These are phyloP conservation scores for Epistrophella euchroma DNA, from an alignment of 2,888 invertebrate genomes.

Conservation along the genomic window DNA sequence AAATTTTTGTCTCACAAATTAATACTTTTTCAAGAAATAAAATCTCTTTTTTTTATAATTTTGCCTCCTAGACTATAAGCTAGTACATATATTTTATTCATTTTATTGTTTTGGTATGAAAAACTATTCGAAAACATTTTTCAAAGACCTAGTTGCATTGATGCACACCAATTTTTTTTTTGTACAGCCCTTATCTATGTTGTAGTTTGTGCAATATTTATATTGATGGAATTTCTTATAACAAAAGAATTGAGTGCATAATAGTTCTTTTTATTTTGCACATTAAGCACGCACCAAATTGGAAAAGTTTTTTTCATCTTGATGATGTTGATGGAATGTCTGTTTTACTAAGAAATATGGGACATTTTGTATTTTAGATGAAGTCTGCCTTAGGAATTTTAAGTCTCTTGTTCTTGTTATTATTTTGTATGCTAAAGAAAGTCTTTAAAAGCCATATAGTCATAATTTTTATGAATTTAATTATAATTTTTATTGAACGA, in stretches of 20 bases:
- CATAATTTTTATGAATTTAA: too few relatives aligned
- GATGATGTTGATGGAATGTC: conserved; percentile 18
- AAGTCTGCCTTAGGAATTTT: conserved; percentile 1
- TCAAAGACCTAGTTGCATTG: conserved; percentile 32
- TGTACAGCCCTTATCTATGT: conserved; percentile 12
- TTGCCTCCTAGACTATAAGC: background rate
- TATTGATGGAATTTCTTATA: conserved; percentile 28
- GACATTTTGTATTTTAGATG: conserved; percentile 6
- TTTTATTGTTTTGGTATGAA: background rate
- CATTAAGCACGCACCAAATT: conserved; percentile 67
- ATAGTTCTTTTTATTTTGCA: conserved; percentile 20
- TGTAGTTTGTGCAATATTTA: background rate
- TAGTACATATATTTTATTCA: background rate
- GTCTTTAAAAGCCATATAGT: background rate
- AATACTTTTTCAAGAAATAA: too few relatives aligned
- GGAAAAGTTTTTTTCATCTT: conserved; percentile 53
- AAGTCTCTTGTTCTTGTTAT: background rate
- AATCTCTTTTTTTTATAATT: background rate
- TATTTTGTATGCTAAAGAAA: background rate
- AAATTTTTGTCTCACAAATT: too few relatives aligned
- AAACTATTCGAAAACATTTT: background rate
- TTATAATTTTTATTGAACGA: too few relatives aligned
- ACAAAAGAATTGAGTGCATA: conserved; percentile 55
- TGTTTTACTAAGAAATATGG: background rate
- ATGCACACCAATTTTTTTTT: conserved; percentile 39